Percentiles rank a stretch among this genome's conserved stretches.
phyloP scores from a whole-genome alignment of 1,140 invertebrate species.

The Arion vulgaris region DNA sequence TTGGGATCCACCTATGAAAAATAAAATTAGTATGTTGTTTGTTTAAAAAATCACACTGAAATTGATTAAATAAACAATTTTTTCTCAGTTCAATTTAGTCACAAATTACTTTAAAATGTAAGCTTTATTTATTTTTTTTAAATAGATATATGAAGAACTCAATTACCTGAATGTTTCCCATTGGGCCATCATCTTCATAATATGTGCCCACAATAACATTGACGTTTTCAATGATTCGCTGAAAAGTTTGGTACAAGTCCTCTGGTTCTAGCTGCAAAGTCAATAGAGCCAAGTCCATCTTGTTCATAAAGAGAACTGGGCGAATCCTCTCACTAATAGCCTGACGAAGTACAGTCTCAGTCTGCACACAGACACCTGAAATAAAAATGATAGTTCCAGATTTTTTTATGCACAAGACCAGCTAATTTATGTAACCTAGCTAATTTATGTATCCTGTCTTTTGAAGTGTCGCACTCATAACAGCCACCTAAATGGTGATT shows the following conservation, averaged over 20 bases:
- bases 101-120: too few species aligned
- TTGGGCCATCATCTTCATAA: slow-evolving; percentile 95
- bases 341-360: slow-evolving; percentile 98
- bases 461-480: too few species aligned
- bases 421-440: too few species aligned
- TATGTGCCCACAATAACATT: slow-evolving; percentile 99
- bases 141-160: too few species aligned
- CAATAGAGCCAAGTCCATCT: slow-evolving; percentile 98
- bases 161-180: slow-evolving; percentile 86
- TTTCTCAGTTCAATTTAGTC: neutral
- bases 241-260: slow-evolving; percentile 99
- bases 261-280: slow-evolving; percentile 94
- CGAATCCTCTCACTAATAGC: slow-evolving; percentile 99
- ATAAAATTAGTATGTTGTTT: too few species aligned
- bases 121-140: too few species aligned
- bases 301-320: slow-evolving; percentile 99
- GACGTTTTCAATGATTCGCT: slow-evolving; percentile 99
- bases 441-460: too few species aligned
- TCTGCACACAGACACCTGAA: slow-evolving; percentile 98
- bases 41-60: neutral
- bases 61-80: neutral
- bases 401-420: too few species aligned
- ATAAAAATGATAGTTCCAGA: slow-evolving; percentile 43
- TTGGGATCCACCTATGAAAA: slow-evolving; percentile 87
- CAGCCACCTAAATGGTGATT: too few species aligned